Conservation (phyloP, 2,888 invertebrate species). For the Eilema caniola region DNA sequence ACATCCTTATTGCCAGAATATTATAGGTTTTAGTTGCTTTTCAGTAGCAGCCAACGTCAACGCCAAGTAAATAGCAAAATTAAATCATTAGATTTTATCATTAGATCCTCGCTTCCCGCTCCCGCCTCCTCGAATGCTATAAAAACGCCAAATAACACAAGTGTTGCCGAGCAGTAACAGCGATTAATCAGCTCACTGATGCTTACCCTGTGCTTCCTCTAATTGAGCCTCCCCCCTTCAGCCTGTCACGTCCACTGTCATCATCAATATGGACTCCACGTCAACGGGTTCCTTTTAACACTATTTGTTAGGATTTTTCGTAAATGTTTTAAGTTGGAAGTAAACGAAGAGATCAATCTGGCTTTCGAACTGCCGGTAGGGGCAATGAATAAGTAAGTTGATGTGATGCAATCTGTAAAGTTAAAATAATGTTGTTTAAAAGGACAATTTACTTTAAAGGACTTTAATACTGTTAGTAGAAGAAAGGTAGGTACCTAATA, state of each 20-base stretch:
- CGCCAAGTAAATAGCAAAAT: too few relatives aligned
- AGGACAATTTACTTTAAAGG: neutral
- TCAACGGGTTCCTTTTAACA: conserved; percentile 37
- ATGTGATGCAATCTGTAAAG: neutral
- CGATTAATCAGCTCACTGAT: conserved; percentile 60
- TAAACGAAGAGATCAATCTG: conserved; percentile 16
- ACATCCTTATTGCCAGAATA: too few relatives aligned
- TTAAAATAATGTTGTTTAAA: neutral
- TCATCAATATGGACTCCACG: conserved; percentile 63
- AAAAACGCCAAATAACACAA: conserved; percentile 26
- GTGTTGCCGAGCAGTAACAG: conserved; percentile 28
- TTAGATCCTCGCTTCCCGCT: neutral
- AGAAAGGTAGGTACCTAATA: too few relatives aligned
- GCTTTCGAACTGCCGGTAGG: neutral
- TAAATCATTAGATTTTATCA: too few relatives aligned
- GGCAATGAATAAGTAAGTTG: neutral
- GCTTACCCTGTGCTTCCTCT: conserved; percentile 60
- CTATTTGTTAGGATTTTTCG: conserved; percentile 35
- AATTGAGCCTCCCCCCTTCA: conserved; percentile 61
- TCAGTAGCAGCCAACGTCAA: too few relatives aligned
- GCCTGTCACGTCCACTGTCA: conserved; percentile 58
- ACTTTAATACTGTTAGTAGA: neutral
- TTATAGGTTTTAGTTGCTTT: too few relatives aligned
- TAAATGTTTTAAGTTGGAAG: conserved; percentile 15
- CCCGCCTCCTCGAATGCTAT: conserved; percentile 25